These are phyloP conservation scores for Sitta carolinensis DNA, from an alignment of 2,797 vertebrate genomes.

Conservation along the genomic window DNA sequence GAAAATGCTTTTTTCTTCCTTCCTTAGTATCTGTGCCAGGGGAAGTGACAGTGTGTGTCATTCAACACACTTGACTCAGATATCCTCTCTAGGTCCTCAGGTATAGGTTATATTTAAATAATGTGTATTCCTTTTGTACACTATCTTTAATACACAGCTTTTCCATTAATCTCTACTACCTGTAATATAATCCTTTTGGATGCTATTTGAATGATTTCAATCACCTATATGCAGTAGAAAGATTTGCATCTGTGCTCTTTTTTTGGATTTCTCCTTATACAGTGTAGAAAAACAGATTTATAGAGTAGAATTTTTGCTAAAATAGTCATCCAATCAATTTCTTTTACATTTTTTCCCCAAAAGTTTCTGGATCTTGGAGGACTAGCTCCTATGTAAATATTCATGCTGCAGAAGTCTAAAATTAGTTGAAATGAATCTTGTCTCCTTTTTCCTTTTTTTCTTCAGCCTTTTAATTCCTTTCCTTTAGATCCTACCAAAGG, in stretches of 20 bases:
- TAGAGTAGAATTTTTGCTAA: neutral
- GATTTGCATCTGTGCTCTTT: neutral
- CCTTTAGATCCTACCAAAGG: neutral
- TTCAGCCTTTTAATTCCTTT: neutral
- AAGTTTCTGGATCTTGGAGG: neutral
- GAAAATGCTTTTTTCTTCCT: neutral
- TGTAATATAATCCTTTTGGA: neutral
- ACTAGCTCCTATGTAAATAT: constrained; percentile 13
- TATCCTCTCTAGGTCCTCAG: neutral
- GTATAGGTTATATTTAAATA: neutral
- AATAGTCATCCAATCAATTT: neutral
- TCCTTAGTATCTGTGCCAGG: neutral
- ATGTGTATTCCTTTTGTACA: neutral
- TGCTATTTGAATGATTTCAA: neutral
- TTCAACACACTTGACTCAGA: neutral
- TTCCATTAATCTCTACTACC: neutral
- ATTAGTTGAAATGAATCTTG: constrained; percentile 1
- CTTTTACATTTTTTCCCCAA: neutral
- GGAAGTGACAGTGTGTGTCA: neutral
- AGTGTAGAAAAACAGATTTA: neutral
- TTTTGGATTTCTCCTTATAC: neutral
- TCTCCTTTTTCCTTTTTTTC: neutral
- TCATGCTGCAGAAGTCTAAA: constrained; percentile 13
- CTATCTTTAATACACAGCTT: neutral
- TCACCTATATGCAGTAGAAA: neutral